A percentile compares a stretch with the other conserved stretches of the same genome.
phyloP scores from a whole-genome alignment of 1,140 invertebrate species.

The Bombus impatiens region DNA sequence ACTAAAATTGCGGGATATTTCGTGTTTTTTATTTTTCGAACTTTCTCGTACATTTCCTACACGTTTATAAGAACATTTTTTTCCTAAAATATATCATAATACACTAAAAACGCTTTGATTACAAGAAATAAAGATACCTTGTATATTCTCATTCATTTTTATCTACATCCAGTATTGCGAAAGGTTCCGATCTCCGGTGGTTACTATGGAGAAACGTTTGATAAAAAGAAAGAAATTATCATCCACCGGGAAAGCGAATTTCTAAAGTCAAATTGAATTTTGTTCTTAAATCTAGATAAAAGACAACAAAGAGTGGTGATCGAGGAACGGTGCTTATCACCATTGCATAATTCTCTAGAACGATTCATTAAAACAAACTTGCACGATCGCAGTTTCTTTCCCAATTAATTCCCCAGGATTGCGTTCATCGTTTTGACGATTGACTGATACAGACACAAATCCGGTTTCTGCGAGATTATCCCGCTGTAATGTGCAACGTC shows the following conservation, averaged over 20 bases:
- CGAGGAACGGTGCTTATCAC: not conserved
- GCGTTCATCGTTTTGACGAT: not conserved
- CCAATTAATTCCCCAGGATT: not conserved
- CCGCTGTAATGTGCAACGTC: not conserved
- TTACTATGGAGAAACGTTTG: not conserved
- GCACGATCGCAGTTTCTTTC: not conserved
- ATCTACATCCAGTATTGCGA: too few species aligned
- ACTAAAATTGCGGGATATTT: too few species aligned
- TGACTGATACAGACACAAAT: constrained; percentile 14
- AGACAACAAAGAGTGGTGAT: not conserved
- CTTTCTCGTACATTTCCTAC: too few species aligned
- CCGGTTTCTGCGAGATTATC: constrained; percentile 1
- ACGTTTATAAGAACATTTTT: too few species aligned
- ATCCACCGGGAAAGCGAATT: not conserved
- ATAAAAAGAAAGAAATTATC: not conserved
- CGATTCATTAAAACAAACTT: constrained; percentile 28
- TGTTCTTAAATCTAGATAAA: not conserved
- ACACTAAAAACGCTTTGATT: too few species aligned
- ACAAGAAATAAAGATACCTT: too few species aligned
- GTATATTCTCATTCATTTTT: too few species aligned
- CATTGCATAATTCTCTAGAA: not conserved
- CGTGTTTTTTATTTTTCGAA: too few species aligned
- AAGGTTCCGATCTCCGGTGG: not conserved
- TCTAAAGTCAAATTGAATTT: not conserved
- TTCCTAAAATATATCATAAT: too few species aligned